phyloP scores from a whole-genome alignment of 92 coral and sea anemone species.

The Desmophyllum pertusum region DNA sequence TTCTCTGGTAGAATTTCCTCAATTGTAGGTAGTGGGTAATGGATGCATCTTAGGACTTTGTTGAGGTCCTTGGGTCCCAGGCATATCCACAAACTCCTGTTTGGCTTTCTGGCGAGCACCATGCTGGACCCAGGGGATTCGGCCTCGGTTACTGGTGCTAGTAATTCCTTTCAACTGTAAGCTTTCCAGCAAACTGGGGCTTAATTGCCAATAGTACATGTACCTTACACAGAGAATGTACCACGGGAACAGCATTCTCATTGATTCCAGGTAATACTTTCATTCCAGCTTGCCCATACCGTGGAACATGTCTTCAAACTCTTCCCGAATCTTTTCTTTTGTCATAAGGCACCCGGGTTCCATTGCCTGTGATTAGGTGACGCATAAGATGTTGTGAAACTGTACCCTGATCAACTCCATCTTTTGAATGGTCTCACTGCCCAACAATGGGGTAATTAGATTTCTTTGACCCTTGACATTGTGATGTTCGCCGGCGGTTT shows the following conservation, averaged over 20 bases:
- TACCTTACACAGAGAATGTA: slow-evolving; percentile 42
- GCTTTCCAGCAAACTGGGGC: slow-evolving; percentile 29
- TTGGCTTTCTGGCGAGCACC: slow-evolving; percentile 46
- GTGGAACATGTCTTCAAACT: slow-evolving; percentile 46
- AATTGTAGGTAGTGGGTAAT: slow-evolving; percentile 48
- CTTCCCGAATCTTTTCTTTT: slow-evolving; percentile 26
- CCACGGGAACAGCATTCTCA: slow-evolving; percentile 20
- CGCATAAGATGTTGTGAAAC: slow-evolving; percentile 55
- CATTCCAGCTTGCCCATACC: slow-evolving; percentile 51
- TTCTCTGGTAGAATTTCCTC: no score
- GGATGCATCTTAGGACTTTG: slow-evolving; percentile 41
- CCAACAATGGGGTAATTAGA: slow-evolving; percentile 26
- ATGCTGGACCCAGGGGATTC: slow-evolving; percentile 44
- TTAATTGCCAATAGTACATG: slow-evolving; percentile 36
- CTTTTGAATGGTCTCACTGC: slow-evolving; percentile 55
- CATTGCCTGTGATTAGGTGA: slow-evolving; percentile 12
- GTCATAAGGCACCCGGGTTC: slow-evolving; percentile 27
- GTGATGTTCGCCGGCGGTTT: slow-evolving; percentile 20
- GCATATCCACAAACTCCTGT: slow-evolving; percentile 43
- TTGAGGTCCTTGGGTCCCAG: slow-evolving; percentile 54
- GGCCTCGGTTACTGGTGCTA: slow-evolving; percentile 49
- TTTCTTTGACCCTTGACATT: slow-evolving; percentile 37
- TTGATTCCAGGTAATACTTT: slow-evolving; percentile 42
- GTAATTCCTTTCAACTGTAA: slow-evolving; percentile 14
- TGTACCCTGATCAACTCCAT: slow-evolving; percentile 35